Evolutionary conservation across 2,888 invertebrate species (phyloP).

Genomic region (Beris morrisii): DNA sequence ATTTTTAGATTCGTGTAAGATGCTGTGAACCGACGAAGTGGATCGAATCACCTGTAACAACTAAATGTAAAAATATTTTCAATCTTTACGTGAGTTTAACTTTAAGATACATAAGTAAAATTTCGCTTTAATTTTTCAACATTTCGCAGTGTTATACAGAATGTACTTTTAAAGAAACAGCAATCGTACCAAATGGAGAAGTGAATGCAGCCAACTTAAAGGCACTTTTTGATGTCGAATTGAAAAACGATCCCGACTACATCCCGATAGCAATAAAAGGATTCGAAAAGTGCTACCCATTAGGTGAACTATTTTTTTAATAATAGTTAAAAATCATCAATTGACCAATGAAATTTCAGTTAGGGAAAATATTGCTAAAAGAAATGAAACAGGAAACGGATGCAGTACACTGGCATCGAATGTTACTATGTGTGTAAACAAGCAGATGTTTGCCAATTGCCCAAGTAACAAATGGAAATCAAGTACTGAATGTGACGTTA

Average conservation of each 20-base stretch:
- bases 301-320: conserved; percentile 8
- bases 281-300: conserved; percentile 9
- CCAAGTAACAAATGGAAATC: conserved; percentile 6
- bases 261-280: conserved; percentile 15
- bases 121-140: too few species aligned
- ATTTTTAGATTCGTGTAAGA: too few species aligned
- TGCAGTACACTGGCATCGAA: conserved; percentile 1
- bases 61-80: too few species aligned
- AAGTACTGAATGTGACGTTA: neutral
- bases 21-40: too few species aligned
- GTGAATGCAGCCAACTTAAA: conserved; percentile 7
- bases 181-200: neutral
- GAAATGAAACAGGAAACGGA: neutral
- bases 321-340: too few species aligned
- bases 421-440: neutral
- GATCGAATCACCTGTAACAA: too few species aligned
- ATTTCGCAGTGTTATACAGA: conserved; percentile 7
- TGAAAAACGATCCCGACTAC: conserved; percentile 20
- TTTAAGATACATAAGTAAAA: too few species aligned
- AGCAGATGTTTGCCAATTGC: conserved; percentile 11
- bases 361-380: conserved; percentile 2
- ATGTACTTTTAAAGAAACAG: conserved; percentile 7
- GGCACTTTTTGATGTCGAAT: conserved; percentile 9
- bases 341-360: neutral
- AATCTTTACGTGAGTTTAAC: too few species aligned